Evolutionary conservation across 2,113 vertebrate genomes (phyloP), one percentile per base, ranked within the genome.

Genomic region (Amazona guildingii): DNA sequence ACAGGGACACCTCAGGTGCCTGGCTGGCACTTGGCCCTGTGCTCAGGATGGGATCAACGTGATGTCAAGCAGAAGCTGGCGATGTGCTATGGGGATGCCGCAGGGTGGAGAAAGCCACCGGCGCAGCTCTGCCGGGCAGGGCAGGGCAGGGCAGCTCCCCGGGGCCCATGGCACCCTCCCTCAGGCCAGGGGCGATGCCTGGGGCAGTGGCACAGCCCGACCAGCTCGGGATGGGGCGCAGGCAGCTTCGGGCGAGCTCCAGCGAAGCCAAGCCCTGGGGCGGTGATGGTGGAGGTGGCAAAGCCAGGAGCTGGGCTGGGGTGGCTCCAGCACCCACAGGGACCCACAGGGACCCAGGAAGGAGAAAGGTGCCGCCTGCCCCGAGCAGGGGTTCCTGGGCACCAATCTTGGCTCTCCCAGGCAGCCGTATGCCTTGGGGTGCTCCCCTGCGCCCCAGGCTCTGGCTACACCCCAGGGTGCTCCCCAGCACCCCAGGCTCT

Each of bases 221-320:
- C 13, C 73, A 49, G 54, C 33, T 39, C 6, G 3, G 23, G 41
- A 72, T 3, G 7, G 51, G 72, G 72, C 2, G 2, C 72, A 52
- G 55, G 25, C 44, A 25, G 27, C 54, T 63, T 35, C 1, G 3
- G 69, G 33, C 6, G 4, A 76, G 64, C 49, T 43, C 28, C 64
- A 51, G 64, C 82, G 81, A 74, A 84, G 91, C 63, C 3, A 5
- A 46, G 33, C 66, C 69, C 66, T 69, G 69, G n/a, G 72, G 79
- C 6, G 0, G 35, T 1, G 8, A 3, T 9, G 67, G 39, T 49
- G 35, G 33, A 55, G 23, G 39, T 0, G 4, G n/a, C 4, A 5
- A 76, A 78, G 35, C 61, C 21, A 35, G 66, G 28, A 73, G 44
- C 29, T 67, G 89, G 52, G 72, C 51, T 67, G n/a, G 62, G 41